Evolutionary conservation across 1,140 invertebrate genomes (phyloP).

Genomic region (Pentalonia nigronervosa): DNA sequence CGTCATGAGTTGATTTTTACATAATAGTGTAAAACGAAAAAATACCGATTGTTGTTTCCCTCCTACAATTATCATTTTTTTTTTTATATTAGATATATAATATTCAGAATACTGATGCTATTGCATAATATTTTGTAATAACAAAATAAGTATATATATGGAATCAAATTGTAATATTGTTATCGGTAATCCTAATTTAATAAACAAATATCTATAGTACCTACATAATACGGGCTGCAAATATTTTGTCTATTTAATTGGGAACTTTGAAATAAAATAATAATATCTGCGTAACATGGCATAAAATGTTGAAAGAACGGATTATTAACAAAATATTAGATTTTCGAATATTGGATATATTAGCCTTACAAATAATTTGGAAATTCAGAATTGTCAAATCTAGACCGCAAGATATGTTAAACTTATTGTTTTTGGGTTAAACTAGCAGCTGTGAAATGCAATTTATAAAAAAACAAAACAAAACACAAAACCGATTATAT

Average conservation of each 20-base stretch:
- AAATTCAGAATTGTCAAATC: background rate
- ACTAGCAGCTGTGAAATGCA: background rate
- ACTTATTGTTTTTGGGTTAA: background rate
- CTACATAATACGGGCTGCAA: background rate
- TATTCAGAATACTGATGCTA: too few relatives aligned
- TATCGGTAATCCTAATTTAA: background rate
- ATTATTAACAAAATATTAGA: background rate
- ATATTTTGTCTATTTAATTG: background rate
- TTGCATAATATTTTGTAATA: background rate
- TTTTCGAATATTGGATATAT: background rate
- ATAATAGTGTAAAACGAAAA: background rate
- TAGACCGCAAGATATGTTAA: background rate
- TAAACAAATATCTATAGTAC: background rate
- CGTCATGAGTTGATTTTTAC: background rate
- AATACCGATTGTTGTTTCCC: background rate
- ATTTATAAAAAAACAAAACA: conserved; percentile 9
- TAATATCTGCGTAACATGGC: background rate
- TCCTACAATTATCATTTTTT: background rate
- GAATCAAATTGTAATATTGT: background rate
- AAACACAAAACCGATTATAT: background rate
- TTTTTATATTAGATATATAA: background rate
- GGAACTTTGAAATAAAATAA: background rate
- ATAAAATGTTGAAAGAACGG: background rate
- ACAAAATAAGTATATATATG: background rate
- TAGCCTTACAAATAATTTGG: background rate